phyloP scores from a whole-genome alignment of 2,797 vertebrate species.

The Eptatretus atami region DNA sequence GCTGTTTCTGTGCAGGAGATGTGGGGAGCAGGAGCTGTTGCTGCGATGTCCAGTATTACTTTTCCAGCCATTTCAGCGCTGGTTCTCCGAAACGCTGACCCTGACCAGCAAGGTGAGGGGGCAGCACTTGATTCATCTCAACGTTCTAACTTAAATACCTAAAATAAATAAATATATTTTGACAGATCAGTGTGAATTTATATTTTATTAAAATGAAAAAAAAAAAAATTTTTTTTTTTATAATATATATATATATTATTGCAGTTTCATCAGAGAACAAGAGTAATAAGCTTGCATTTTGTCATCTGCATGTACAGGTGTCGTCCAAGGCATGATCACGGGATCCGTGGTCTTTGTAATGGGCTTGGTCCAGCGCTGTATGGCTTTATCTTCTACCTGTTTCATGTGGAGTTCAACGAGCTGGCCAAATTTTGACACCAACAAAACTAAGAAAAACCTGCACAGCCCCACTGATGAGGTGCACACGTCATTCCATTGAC shows the following conservation, averaged over 20 bases:
- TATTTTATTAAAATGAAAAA: no score
- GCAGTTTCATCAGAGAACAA: no score
- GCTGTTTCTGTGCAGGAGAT: constrained; percentile 24
- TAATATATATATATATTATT: no score
- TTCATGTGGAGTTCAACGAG: constrained; percentile 36
- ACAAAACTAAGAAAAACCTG: constrained; percentile 35
- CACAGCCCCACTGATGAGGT: constrained; percentile 63
- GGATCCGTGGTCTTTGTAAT: constrained; percentile 38
- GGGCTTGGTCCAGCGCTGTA: constrained; percentile 39
- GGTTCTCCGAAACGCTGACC: constrained; percentile 39
- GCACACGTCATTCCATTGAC: neutral
- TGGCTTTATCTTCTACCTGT: constrained; percentile 48
- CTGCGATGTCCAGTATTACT: constrained; percentile 50
- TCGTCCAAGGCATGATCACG: constrained; percentile 56
- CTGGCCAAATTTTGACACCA: constrained; percentile 22
- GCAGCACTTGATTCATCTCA: neutral
- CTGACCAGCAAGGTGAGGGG: constrained; percentile 35
- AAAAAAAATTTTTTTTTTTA: no score
- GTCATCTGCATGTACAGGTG: constrained; percentile 17
- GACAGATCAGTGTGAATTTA: no score
- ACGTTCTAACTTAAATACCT: no score
- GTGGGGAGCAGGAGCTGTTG: constrained; percentile 44
- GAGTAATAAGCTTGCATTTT: neutral
- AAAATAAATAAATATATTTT: no score
- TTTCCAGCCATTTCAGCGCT: constrained; percentile 42